phyloP scores from a whole-genome alignment of 2,888 invertebrate genomes.

The Caenorhabditis afra region DNA sequence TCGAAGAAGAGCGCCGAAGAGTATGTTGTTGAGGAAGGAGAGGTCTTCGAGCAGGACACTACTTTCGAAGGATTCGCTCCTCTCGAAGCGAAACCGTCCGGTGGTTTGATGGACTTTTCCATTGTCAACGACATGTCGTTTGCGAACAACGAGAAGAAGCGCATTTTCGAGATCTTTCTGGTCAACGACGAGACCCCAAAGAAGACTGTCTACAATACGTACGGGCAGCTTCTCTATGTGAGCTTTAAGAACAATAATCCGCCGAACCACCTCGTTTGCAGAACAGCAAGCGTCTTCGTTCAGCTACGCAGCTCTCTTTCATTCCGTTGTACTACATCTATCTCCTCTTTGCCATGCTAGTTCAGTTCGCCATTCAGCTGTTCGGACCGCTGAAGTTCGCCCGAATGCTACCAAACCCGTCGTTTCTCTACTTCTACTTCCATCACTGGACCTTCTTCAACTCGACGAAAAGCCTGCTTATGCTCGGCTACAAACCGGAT shows the following conservation, averaged over 20 bases:
- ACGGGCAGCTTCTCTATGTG: conserved; percentile 54
- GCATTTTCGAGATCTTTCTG: conserved; percentile 60
- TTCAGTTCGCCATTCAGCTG: conserved; percentile 36
- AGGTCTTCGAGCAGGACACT: conserved; percentile 26
- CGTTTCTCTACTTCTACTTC: conserved; percentile 73
- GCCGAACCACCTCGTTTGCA: conserved; percentile 13
- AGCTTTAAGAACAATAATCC: not conserved
- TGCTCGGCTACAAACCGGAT: conserved; percentile 63
- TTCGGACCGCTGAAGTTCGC: conserved; percentile 42
- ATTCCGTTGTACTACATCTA: conserved; percentile 68
- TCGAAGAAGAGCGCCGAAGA: conserved; percentile 10
- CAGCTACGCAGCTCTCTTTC: conserved; percentile 60
- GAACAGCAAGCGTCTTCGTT: conserved; percentile 50
- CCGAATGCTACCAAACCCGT: conserved; percentile 67
- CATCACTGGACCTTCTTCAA: conserved; percentile 79
- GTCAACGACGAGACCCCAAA: conserved; percentile 73
- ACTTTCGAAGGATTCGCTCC: not conserved
- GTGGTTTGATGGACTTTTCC: conserved; percentile 5
- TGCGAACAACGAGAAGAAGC: conserved; percentile 10
- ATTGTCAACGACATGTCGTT: conserved; percentile 5
- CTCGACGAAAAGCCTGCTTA: conserved; percentile 67
- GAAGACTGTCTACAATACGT: conserved; percentile 62
- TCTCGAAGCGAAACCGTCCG: not conserved
- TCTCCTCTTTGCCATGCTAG: conserved; percentile 43
- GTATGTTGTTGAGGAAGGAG: conserved; percentile 4